A percentile compares a stretch with the other conserved stretches of the same genome.
phyloP scores from a whole-genome alignment of 2,888 invertebrate genomes.

The Brassicogethes aeneus region DNA sequence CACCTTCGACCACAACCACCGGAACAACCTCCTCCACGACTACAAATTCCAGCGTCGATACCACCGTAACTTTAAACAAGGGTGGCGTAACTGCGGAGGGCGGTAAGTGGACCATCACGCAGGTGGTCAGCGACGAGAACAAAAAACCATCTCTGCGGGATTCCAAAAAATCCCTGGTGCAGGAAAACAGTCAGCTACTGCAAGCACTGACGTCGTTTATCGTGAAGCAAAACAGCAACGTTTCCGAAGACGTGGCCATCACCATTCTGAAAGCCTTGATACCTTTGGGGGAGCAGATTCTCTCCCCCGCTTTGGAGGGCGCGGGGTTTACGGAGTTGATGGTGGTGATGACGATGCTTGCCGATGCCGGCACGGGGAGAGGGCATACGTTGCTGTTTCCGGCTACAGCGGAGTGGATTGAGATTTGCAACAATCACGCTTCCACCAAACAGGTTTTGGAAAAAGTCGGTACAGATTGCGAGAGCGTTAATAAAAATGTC shows the following conservation, averaged over 20 bases:
- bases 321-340: slow-evolving; percentile 72
- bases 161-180: slow-evolving; percentile 43
- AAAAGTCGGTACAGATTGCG: slow-evolving; percentile 44
- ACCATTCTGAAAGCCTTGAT: slow-evolving; percentile 64
- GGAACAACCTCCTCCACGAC: not conserved
- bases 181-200: slow-evolving; percentile 62
- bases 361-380: slow-evolving; percentile 72
- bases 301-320: slow-evolving; percentile 55
- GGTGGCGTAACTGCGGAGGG: slow-evolving; percentile 15
- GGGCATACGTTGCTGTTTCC: slow-evolving; percentile 77
- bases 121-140: slow-evolving; percentile 15
- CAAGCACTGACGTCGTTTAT: slow-evolving; percentile 64
- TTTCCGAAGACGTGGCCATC: slow-evolving; percentile 52
- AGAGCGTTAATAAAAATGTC: slow-evolving; percentile 39
- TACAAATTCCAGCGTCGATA: slow-evolving; percentile 31
- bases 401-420: slow-evolving; percentile 73
- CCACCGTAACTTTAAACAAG: slow-evolving; percentile 42
- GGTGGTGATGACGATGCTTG: slow-evolving; percentile 71
- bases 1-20: no score
- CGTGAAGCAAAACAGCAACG: slow-evolving; percentile 56
- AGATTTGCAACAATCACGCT: slow-evolving; percentile 55
- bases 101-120: slow-evolving; percentile 23
- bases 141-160: slow-evolving; percentile 6
- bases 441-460: slow-evolving; percentile 49
- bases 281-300: slow-evolving; percentile 59